A percentile compares a stretch with the other conserved stretches of the same genome.
These are phyloP conservation scores for Brachypteracias leptosomus DNA, from an alignment of 2,113 vertebrate genomes.

Conservation along the genomic window DNA sequence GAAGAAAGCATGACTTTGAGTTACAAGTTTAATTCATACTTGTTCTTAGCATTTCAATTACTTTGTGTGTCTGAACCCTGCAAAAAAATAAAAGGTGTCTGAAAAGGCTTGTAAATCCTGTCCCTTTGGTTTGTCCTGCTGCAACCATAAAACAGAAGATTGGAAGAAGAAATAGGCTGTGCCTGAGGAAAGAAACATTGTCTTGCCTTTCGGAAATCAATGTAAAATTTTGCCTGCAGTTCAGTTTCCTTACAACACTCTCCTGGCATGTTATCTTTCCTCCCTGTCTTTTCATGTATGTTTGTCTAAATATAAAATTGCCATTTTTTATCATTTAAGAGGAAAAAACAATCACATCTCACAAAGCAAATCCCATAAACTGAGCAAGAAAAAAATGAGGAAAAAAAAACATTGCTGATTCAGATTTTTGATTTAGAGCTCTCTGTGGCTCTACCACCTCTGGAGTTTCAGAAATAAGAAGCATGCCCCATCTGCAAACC, in stretches of 20 bases:
- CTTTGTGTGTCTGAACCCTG: not conserved
- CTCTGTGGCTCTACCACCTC: not conserved
- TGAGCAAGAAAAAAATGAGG: not conserved
- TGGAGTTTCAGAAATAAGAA: not conserved
- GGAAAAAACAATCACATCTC: accelerated
- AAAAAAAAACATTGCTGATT: not conserved
- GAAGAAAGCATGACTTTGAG: not conserved
- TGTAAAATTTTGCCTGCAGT: not conserved
- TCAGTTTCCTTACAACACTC: not conserved
- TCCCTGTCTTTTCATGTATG: not conserved
- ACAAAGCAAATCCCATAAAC: not conserved
- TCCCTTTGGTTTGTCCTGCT: not conserved
- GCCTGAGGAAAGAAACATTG: not conserved
- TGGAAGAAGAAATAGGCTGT: not conserved
- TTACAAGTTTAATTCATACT: not conserved
- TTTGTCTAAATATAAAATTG: not conserved
- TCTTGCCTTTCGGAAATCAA: not conserved
- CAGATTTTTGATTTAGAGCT: not conserved
- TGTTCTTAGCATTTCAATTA: not conserved
- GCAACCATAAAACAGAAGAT: not conserved
- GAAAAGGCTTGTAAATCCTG: not conserved
- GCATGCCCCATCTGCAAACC: not conserved
- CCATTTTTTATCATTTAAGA: not conserved
- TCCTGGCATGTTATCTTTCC: not conserved
- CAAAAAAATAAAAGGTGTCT: not conserved